Evolutionary conservation across 2,888 invertebrate genomes (phyloP), one percentile per base, ranked within the genome.

Genomic region (Nebria salina): DNA sequence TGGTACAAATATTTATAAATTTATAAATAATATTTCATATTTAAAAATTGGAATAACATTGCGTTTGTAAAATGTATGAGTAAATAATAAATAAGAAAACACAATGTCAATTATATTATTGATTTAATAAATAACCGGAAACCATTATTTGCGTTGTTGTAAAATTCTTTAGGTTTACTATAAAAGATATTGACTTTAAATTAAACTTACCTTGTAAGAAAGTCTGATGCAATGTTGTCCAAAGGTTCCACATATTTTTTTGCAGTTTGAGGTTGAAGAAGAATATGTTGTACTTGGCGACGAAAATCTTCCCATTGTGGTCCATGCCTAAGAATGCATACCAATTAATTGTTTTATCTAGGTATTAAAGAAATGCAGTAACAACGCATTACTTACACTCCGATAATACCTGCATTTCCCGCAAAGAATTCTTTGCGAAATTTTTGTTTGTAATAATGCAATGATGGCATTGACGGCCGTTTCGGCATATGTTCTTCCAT

Each of bases 231-330:
- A 82, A 97, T 95, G 84, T 91, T 89, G 87, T 95, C 93, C 83
- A 96, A 91, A 76, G 93, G 92, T 13, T 92, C 92, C 70, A 96
- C 92, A 86, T 94, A 95, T 77, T 94, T 93, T 86, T 92, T 93
- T 15, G 96, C 94, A 9, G 94, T 94, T 84, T 93, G 92, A 0
- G 97, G 96, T 82, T 95, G 93, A 87, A 96, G 91, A 88, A 97
- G 91, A 84, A 94, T 93, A 87, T 95, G 95, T 85, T 97, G 96
- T 34, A 96, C 96, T 88, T 95, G 94, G 82, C 94, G 93, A 83
- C 97, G 91, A 87, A 97, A 94, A 84, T 91, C 91, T 86, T 97
- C 95, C 97, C 97, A 97, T 85, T 94, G 93, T 86, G 94, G 93
- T 0, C 97, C 97, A 87, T 97, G 96, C 83, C 97, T 97, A 89